phyloP scores from a whole-genome alignment of 2,113 vertebrate genomes.

The Strigops habroptila region DNA sequence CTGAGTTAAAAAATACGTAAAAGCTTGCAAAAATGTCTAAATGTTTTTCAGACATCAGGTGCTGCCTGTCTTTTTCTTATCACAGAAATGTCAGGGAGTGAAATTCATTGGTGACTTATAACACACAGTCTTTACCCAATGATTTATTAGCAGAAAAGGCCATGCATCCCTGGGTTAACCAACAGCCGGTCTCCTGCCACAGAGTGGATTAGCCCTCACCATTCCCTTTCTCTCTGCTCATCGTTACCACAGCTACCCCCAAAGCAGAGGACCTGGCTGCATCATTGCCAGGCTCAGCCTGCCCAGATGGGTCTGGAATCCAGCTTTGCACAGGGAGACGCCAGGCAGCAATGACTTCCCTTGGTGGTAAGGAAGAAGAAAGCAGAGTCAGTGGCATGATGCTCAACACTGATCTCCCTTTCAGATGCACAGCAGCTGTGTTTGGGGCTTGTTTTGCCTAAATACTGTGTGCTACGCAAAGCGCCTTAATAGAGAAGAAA shows the following conservation, averaged over 20 bases:
- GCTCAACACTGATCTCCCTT: background rate
- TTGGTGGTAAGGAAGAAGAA: background rate
- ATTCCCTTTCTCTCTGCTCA: background rate
- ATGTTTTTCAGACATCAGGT: conserved; percentile 11
- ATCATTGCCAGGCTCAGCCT: background rate
- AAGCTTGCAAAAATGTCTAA: conserved; percentile 9
- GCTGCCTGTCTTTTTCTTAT: background rate
- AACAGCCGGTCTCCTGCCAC: rapidly evolving
- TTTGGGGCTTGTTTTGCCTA: background rate
- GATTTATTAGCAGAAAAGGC: background rate
- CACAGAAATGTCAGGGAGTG: background rate
- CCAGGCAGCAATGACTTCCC: background rate
- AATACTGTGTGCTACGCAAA: background rate
- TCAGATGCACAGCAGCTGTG: background rate
- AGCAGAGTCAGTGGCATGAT: background rate
- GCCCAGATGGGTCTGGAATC: background rate
- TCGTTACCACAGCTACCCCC: background rate
- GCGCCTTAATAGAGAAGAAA: background rate
- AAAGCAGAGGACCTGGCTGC: rapidly evolving
- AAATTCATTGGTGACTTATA: background rate
- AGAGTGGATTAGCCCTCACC: rapidly evolving
- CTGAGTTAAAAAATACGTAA: conserved; percentile 15
- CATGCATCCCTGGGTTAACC: background rate
- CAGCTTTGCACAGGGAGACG: rapidly evolving
- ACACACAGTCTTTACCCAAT: background rate